Conservation (phyloP, 2,113 vertebrate genomes). For the Empidonax traillii region DNA sequence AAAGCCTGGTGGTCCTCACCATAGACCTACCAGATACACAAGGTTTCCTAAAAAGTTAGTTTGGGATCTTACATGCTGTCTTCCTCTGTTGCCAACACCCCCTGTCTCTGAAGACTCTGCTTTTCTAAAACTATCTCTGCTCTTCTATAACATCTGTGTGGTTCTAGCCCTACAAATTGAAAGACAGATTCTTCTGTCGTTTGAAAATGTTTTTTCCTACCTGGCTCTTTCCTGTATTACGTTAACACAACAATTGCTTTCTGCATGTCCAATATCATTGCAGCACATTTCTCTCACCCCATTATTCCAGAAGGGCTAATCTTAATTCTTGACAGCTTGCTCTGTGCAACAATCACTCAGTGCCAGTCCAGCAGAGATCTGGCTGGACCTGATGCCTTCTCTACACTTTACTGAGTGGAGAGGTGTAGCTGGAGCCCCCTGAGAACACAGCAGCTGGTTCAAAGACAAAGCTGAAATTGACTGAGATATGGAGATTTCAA, state of each 20-base stretch:
- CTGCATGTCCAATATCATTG: background rate
- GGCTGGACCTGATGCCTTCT: background rate
- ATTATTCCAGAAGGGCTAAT: background rate
- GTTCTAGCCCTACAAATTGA: background rate
- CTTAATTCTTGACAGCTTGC: background rate
- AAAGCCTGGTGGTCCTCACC: background rate
- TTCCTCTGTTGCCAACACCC: background rate
- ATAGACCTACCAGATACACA: background rate
- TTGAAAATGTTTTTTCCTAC: background rate
- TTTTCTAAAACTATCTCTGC: background rate
- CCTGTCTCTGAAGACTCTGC: background rate
- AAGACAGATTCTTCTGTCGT: background rate
- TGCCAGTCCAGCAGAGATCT: background rate
- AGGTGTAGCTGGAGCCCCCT: background rate
- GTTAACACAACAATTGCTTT: background rate
- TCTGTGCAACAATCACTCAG: background rate
- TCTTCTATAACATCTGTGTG: fast-evolving
- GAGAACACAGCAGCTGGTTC: background rate
- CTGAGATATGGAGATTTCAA: background rate
- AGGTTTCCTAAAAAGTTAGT: background rate
- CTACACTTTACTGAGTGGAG: background rate
- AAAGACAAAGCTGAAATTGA: fast-evolving
- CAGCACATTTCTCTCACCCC: background rate
- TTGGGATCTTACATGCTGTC: background rate
- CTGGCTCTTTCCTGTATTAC: background rate